Evolutionary conservation across 2,113 vertebrate species (phyloP).

Genomic region (Phainopepla nitens): DNA sequence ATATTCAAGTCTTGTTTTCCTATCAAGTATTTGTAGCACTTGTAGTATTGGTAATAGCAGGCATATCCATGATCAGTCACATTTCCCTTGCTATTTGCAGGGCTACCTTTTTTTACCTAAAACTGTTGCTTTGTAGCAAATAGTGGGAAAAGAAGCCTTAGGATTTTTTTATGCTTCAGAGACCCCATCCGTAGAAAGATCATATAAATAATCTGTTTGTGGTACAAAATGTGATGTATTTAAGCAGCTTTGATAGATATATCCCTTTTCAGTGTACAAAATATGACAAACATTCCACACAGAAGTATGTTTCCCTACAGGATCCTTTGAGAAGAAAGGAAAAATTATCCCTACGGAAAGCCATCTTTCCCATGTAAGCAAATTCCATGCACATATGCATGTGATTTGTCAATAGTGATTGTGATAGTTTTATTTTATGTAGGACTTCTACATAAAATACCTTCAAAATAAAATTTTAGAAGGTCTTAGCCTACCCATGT

Average conservation of each 20-base stretch:
- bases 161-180: not conserved
- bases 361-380: accelerated
- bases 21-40: not conserved
- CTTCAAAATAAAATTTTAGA: not conserved
- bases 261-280: not conserved
- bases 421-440: not conserved
- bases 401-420: not conserved
- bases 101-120: not conserved
- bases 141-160: not conserved
- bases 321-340: not conserved
- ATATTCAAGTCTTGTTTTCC: not conserved
- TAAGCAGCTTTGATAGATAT: not conserved
- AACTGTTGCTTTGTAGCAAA: not conserved
- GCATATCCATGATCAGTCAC: not conserved
- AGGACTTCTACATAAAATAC: not conserved
- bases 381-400: not conserved
- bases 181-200: not conserved
- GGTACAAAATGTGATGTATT: not conserved
- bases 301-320: not conserved
- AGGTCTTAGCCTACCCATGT: not conserved
- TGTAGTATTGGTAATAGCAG: not conserved
- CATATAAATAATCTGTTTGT: not conserved
- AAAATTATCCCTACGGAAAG: not conserved
- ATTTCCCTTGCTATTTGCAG: not conserved
- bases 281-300: not conserved